phyloP scores from a whole-genome alignment of 2,113 vertebrate species.

The Maccullochella peelii region DNA sequence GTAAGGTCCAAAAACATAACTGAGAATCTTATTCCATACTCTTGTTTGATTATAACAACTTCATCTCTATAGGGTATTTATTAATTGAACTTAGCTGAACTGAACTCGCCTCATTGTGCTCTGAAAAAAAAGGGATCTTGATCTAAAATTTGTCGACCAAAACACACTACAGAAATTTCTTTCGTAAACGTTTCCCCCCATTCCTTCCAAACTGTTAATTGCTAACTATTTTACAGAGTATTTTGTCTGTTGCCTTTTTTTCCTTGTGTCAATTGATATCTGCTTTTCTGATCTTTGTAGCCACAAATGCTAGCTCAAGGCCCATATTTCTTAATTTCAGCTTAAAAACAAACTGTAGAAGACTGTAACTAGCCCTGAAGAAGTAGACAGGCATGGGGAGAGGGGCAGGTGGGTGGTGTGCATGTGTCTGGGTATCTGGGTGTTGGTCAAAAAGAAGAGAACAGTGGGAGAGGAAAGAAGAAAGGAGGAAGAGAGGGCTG shows the following conservation, averaged over 20 bases:
- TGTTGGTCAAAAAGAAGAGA: conserved; percentile 49
- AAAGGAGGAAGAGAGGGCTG: conserved; percentile 29
- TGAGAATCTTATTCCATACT: too few species aligned
- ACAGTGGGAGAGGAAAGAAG: conserved; percentile 45
- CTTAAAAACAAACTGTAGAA: background rate
- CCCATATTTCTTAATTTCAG: background rate
- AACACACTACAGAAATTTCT: too few species aligned
- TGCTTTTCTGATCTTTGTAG: background rate
- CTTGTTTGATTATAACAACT: too few species aligned
- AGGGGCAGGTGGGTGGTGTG: conserved; percentile 26
- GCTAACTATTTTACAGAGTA: too few species aligned
- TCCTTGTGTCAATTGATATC: background rate
- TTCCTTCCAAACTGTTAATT: too few species aligned
- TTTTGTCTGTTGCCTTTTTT: background rate
- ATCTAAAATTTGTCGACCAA: too few species aligned
- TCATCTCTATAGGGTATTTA: too few species aligned
- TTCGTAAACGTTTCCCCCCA: too few species aligned
- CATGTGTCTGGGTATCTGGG: conserved; percentile 27
- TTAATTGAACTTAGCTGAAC: too few species aligned
- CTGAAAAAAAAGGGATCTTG: too few species aligned
- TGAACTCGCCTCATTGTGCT: too few species aligned
- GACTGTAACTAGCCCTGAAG: background rate
- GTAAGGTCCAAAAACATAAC: too few species aligned
- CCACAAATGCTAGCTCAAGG: background rate
- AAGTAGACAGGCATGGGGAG: background rate